Conservation (phyloP, 2,888 invertebrate genomes). For the Melipona beecheii region DNA sequence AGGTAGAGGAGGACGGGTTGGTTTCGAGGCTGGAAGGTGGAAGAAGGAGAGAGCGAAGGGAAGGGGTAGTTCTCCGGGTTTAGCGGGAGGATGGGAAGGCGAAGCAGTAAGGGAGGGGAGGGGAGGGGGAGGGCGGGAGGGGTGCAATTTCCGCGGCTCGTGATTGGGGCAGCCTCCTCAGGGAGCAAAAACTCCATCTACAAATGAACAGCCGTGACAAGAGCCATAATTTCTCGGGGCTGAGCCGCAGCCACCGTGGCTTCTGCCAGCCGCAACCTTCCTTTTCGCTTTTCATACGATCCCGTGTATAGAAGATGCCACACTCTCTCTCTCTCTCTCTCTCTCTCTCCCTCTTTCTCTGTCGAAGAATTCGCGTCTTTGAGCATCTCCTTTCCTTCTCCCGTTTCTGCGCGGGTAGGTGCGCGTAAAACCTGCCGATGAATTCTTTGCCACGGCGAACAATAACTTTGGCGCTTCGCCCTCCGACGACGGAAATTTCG, state of each 20-base stretch:
- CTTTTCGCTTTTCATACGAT: constrained; percentile 73
- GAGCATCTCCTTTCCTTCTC: constrained; percentile 2
- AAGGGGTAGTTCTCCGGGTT: constrained; percentile 73
- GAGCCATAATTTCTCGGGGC: constrained; percentile 88
- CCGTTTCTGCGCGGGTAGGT: not conserved
- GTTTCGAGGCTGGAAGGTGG: constrained; percentile 68
- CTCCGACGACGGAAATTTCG: not conserved
- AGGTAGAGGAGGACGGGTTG: constrained; percentile 71
- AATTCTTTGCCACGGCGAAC: not conserved
- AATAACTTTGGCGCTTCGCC: not conserved
- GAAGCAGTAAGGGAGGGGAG: constrained; percentile 73
- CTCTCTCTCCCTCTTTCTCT: not conserved
- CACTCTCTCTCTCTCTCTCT: not conserved
- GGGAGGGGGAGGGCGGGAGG: constrained; percentile 73
- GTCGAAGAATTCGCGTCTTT: constrained; percentile 23
- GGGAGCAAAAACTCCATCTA: constrained; percentile 89
- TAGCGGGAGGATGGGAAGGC: constrained; percentile 67
- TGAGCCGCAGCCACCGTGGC: constrained; percentile 80
- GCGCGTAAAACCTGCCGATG: not conserved
- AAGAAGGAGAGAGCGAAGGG: constrained; percentile 71
- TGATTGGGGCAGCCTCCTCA: constrained; percentile 88
- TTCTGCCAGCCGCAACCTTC: constrained; percentile 76
- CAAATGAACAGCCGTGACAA: constrained; percentile 90
- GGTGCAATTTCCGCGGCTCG: constrained; percentile 89
- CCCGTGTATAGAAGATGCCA: constrained; percentile 63